A percentile compares a stretch with the other conserved stretches of the same genome.
Evolutionary conservation across 2,797 vertebrate genomes (phyloP).

Genomic region (Brotogeris chrysoptera): DNA sequence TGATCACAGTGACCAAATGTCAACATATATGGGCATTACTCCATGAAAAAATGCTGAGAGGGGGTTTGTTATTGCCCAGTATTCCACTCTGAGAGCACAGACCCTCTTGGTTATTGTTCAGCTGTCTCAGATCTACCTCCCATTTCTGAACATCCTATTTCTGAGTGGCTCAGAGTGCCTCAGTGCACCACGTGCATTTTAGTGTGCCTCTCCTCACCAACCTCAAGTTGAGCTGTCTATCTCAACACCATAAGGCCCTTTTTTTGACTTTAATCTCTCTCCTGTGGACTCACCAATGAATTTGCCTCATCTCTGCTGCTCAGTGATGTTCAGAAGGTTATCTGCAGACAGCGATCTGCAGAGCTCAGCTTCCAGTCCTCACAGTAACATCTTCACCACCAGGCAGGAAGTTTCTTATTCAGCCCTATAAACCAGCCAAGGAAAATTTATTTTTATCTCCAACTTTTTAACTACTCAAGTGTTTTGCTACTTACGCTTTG

Average conservation of each 20-base stretch:
- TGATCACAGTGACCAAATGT: rapidly evolving
- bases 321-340: not conserved
- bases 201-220: rapidly evolving
- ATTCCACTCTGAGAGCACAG: not conserved
- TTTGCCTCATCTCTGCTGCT: not conserved
- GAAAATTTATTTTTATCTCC: not conserved
- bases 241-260: not conserved
- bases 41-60: not conserved
- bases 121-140: not conserved
- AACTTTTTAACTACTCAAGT: not conserved
- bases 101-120: not conserved
- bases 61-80: not conserved
- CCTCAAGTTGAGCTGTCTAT: not conserved
- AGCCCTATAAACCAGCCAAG: not conserved
- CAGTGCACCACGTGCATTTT: rapidly evolving
- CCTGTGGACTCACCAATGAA: not conserved
- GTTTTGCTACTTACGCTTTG: not conserved
- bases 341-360: not conserved
- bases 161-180: not conserved
- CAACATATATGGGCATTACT: not conserved
- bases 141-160: not conserved
- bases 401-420: not conserved
- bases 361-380: not conserved
- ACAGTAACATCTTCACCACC: not conserved
- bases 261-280: not conserved